A percentile compares a stretch with the other conserved stretches of the same genome.
Evolutionary conservation across 2,888 invertebrate species (phyloP).

Genomic region (Sturmia bella): DNA sequence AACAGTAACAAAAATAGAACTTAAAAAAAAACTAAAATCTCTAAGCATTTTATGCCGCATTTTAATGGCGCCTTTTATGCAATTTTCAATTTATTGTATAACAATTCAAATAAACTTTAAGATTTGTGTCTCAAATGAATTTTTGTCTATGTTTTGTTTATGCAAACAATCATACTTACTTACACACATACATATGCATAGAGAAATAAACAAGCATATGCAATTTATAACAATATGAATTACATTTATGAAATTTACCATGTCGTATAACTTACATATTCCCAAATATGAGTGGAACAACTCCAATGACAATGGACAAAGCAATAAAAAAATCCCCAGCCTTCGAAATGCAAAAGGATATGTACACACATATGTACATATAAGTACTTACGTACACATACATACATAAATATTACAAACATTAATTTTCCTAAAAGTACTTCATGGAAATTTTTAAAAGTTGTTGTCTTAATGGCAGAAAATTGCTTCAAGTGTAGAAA

Average conservation of each 20-base stretch:
- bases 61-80: slow-evolving; percentile 65
- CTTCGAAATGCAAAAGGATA: slow-evolving; percentile 4
- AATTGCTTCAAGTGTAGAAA: slow-evolving; percentile 3
- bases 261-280: neutral
- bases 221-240: slow-evolving; percentile 35
- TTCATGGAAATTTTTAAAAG: slow-evolving; percentile 42
- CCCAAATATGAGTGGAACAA: slow-evolving; percentile 21
- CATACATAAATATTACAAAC: slow-evolving; percentile 22
- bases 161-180: neutral
- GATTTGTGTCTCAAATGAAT: slow-evolving; percentile 53
- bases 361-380: neutral
- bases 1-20: slow-evolving; percentile 27
- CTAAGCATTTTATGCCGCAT: slow-evolving; percentile 63
- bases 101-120: slow-evolving; percentile 57
- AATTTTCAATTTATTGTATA: slow-evolving; percentile 65
- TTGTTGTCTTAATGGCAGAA: slow-evolving; percentile 44
- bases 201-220: too few relatives aligned
- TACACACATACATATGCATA: neutral
- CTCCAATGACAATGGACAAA: slow-evolving; percentile 35
- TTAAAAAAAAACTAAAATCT: slow-evolving; percentile 21
- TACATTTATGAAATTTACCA: slow-evolving; percentile 36
- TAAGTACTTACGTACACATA: neutral
- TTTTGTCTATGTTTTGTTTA: slow-evolving; percentile 39
- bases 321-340: slow-evolving; percentile 33
- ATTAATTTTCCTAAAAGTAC: slow-evolving; percentile 32